Evolutionary conservation across 2,888 invertebrate genomes (phyloP).

Genomic region (Drosophila nr. fundita): DNA sequence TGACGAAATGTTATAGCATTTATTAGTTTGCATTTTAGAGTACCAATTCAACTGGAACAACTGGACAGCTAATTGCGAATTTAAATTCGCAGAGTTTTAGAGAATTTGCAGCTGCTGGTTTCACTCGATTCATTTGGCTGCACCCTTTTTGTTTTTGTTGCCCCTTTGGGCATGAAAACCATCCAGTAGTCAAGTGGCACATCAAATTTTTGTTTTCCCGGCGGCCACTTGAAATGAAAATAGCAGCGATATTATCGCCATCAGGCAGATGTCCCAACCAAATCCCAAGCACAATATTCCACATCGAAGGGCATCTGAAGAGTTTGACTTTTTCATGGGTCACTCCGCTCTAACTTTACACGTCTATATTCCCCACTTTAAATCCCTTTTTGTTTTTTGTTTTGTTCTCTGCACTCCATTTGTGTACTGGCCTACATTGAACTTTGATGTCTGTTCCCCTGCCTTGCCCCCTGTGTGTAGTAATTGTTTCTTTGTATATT

Average conservation of each 20-base stretch:
- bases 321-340: conserved; percentile 4
- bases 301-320: conserved; percentile 3
- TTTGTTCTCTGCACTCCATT: conserved; percentile 23
- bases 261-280: conserved; percentile 9
- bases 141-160: not conserved
- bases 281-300: conserved; percentile 5
- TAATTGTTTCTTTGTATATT: conserved; percentile 39
- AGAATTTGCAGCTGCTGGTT: conserved; percentile 11
- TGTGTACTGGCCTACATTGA: conserved; percentile 44
- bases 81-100: conserved; percentile 19
- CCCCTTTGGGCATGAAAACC: conserved; percentile 7
- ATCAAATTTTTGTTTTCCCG: conserved; percentile 22
- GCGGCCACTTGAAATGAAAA: conserved; percentile 30
- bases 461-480: conserved; percentile 4
- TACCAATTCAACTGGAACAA: conserved; percentile 23
- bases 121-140: conserved; percentile 20
- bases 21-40: conserved; percentile 16
- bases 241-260: conserved; percentile 4
- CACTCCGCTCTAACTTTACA: conserved; percentile 1
- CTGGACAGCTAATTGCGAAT: conserved; percentile 36
- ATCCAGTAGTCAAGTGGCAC: conserved; percentile 45
- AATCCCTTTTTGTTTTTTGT: not conserved
- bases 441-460: conserved; percentile 22
- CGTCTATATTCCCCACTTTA: not conserved
- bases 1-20: not conserved